Conservation (phyloP, 2,797 vertebrate genomes). For the Scyliorhinus canicula region DNA sequence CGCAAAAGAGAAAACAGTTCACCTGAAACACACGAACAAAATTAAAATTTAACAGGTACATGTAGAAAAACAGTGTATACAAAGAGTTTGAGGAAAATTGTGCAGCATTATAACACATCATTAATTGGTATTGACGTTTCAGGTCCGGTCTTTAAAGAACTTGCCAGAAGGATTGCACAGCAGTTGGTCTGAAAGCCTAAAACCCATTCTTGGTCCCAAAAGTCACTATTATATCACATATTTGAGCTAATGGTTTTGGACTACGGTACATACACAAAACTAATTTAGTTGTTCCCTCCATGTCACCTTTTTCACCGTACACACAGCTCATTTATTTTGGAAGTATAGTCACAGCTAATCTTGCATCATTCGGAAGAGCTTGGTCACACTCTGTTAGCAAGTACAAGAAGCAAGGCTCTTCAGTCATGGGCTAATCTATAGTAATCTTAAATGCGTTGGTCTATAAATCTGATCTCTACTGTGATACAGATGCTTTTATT, state of each 20-base stretch:
- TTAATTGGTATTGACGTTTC: background rate
- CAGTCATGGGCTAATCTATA: background rate
- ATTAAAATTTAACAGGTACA: constrained; percentile 30
- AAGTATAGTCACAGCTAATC: background rate
- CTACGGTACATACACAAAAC: background rate
- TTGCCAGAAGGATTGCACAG: background rate
- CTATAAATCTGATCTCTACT: background rate
- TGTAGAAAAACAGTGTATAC: background rate
- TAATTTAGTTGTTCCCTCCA: background rate
- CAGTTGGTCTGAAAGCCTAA: background rate
- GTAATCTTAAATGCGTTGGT: background rate
- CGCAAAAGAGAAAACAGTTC: background rate
- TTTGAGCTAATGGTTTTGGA: background rate
- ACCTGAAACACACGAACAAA: constrained; percentile 31
- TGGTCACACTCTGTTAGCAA: background rate
- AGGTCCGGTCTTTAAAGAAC: background rate
- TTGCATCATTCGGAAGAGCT: background rate
- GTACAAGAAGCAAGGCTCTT: background rate
- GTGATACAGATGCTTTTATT: background rate
- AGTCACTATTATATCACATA: background rate
- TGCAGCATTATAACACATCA: background rate
- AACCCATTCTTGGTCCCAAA: background rate
- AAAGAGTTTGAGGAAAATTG: background rate
- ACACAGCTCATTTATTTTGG: background rate
- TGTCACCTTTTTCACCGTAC: background rate